phyloP scores from a whole-genome alignment of 2,113 vertebrate species.

The Synodontis membranacea region DNA sequence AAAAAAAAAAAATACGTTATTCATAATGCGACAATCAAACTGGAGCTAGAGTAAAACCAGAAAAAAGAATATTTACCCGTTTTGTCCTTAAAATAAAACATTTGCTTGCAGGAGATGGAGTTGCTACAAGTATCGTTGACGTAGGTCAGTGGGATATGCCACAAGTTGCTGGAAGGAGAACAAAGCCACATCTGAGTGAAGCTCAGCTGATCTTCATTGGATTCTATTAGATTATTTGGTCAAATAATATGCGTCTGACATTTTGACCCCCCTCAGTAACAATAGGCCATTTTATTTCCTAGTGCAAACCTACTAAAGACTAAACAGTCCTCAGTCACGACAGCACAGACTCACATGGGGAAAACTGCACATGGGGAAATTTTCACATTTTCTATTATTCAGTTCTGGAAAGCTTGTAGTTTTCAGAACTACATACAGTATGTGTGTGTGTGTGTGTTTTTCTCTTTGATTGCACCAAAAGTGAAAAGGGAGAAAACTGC shows the following conservation, averaged over 20 bases:
- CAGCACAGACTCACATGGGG: neutral
- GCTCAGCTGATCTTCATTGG: conserved; percentile 67
- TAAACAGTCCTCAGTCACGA: neutral
- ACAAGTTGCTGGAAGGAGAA: conserved; percentile 71
- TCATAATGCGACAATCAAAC: neutral
- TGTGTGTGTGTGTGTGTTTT: no score
- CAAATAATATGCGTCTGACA: neutral
- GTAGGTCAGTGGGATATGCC: conserved; percentile 90
- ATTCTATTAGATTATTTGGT: neutral
- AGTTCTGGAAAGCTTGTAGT: no score
- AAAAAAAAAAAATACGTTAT: neutral
- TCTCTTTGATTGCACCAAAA: no score
- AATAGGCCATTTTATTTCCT: neutral
- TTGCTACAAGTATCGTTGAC: conserved; percentile 77
- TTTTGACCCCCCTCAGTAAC: neutral
- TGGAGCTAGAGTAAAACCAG: neutral
- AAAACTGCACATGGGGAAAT: no score
- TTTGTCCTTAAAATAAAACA: conserved; percentile 78
- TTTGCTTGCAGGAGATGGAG: conserved; percentile 64
- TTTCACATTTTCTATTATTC: no score
- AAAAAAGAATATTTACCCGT: conserved; percentile 75
- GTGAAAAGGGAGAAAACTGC: no score
- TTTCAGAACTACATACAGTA: no score
- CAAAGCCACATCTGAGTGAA: conserved; percentile 21
- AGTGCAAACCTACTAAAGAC: neutral